Evolutionary conservation across 2,888 invertebrate species (phyloP).

Genomic region (Bombylius discolor): DNA sequence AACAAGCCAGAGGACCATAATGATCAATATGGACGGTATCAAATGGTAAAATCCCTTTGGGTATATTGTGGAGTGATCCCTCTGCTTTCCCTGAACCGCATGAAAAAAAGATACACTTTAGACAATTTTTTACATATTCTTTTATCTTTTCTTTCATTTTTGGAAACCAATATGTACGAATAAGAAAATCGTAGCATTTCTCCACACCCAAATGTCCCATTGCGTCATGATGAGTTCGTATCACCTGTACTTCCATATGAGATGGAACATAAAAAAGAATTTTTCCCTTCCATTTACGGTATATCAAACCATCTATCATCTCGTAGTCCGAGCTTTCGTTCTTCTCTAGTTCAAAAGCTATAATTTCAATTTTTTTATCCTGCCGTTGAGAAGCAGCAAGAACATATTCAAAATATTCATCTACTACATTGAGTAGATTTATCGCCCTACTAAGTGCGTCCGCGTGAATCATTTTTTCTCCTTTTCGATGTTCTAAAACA

Average conservation of each 20-base stretch:
- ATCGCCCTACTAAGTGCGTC: slow-evolving; percentile 20
- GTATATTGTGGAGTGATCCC: slow-evolving; percentile 19
- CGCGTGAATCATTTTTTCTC: slow-evolving; percentile 21
- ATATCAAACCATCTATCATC: slow-evolving; percentile 8
- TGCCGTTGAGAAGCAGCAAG: slow-evolving; percentile 9
- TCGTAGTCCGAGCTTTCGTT: slow-evolving; percentile 9
- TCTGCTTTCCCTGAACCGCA: too few relatives aligned
- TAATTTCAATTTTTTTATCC: slow-evolving; percentile 15
- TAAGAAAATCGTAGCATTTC: slow-evolving; percentile 17
- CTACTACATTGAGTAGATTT: slow-evolving; percentile 6
- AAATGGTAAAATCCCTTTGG: slow-evolving; percentile 19
- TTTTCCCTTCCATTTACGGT: slow-evolving; percentile 5
- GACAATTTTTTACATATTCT: slow-evolving; percentile 1
- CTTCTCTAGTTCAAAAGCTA: slow-evolving; percentile 13
- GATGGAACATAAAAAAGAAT: slow-evolving; percentile 14
- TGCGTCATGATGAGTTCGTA: slow-evolving; percentile 19
- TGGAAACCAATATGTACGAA: slow-evolving; percentile 22
- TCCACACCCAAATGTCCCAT: slow-evolving; percentile 22
- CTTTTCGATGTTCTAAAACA: slow-evolving; percentile 14
- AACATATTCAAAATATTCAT: slow-evolving; percentile 10
- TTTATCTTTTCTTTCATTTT: slow-evolving; percentile 15
- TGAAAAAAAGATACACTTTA: slow-evolving; percentile 9
- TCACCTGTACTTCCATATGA: slow-evolving; percentile 15
- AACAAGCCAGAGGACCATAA: slow-evolving; percentile 23
- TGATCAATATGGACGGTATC: slow-evolving; percentile 10